Evolutionary conservation across 2,113 vertebrate species (phyloP).

Genomic region (Dendropsophus ebraccatus): DNA sequence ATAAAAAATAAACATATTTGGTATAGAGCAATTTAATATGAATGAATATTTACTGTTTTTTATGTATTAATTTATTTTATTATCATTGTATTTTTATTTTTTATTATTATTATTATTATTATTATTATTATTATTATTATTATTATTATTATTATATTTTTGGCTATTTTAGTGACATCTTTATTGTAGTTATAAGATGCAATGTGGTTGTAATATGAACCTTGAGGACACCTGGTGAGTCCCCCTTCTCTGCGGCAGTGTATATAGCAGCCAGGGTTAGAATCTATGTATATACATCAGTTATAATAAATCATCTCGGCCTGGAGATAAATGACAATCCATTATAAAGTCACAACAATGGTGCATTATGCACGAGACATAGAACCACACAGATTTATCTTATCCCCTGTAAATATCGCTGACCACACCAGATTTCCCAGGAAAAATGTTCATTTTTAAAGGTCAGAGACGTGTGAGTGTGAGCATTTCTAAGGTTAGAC

Average conservation of each 20-base stretch:
- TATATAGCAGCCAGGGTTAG: background rate
- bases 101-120: no score
- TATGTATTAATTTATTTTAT: no score
- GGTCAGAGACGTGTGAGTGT: background rate
- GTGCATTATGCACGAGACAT: background rate
- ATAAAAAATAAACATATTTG: no score
- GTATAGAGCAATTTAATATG: no score
- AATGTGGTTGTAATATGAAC: background rate
- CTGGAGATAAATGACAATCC: background rate
- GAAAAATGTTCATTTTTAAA: background rate
- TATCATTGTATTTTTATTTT: no score
- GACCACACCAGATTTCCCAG: background rate
- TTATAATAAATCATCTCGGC: slow-evolving; percentile 8
- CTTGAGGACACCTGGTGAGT: background rate
- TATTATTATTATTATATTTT: no score
- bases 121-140: no score
- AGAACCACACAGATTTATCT: background rate
- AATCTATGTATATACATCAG: background rate
- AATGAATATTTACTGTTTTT: no score
- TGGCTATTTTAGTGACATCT: no score
- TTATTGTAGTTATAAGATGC: background rate
- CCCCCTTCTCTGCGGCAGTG: background rate
- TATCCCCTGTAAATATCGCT: background rate
- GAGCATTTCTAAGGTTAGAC: background rate
- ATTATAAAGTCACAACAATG: slow-evolving; percentile 1